A percentile compares a stretch with the other conserved stretches of the same genome.
Evolutionary conservation across 2,797 vertebrate genomes (phyloP).

Genomic region (Scolopax bukidnonensis): DNA sequence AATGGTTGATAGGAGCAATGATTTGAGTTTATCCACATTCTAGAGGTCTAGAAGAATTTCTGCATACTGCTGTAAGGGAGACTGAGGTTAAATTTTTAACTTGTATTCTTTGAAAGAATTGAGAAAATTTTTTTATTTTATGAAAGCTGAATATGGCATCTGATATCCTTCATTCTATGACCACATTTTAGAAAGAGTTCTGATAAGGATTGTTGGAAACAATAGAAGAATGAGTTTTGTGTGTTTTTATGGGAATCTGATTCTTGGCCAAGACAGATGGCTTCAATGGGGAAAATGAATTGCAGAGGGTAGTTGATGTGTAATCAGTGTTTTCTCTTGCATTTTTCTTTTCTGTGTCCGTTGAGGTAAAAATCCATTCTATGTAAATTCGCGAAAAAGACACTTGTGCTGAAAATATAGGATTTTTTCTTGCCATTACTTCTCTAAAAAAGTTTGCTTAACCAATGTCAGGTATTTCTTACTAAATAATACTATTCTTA

Average conservation of each 20-base stretch:
- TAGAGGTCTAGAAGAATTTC: background rate
- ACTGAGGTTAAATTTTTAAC: background rate
- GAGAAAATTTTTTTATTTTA: background rate
- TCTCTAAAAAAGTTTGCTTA: background rate
- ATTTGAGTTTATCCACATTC: background rate
- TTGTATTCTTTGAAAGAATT: background rate
- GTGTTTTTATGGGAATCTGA: background rate
- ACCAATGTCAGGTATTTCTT: background rate
- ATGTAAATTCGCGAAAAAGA: background rate
- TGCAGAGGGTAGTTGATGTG: background rate
- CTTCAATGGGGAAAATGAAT: accelerated
- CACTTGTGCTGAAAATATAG: background rate
- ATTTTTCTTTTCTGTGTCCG: background rate
- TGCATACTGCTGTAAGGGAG: background rate
- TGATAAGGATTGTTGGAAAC: background rate
- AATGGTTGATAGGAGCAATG: background rate
- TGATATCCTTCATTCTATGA: background rate
- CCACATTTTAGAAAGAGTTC: background rate
- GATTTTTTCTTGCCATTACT: background rate
- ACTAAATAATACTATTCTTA: background rate
- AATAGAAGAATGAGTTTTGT: background rate
- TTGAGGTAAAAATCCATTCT: background rate
- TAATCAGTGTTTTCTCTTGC: background rate
- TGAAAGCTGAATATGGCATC: background rate
- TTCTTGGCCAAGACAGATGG: background rate